Conservation (phyloP, 2,797 vertebrate genomes). For the Chelidonichthys spinosus region DNA sequence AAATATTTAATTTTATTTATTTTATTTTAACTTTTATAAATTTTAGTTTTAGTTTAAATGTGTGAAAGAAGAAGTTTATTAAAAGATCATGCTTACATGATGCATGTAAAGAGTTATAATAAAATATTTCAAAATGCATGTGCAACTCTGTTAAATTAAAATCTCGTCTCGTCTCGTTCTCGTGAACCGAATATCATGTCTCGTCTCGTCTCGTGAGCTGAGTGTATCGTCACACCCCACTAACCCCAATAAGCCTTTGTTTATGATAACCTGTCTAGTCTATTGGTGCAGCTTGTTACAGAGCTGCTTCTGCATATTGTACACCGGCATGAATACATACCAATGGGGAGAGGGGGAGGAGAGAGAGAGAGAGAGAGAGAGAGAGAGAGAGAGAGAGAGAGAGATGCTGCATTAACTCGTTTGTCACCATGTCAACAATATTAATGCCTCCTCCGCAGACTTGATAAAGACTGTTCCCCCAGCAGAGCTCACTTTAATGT, state of each 20-base stretch:
- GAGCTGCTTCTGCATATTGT: slow-evolving; percentile 34
- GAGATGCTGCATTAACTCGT: slow-evolving; percentile 47
- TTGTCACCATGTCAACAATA: slow-evolving; percentile 49
- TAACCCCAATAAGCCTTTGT: slow-evolving; percentile 46
- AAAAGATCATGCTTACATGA: too few relatives aligned
- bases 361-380: not conserved
- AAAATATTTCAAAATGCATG: too few relatives aligned
- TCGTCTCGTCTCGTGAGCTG: too few relatives aligned
- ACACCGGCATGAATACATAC: slow-evolving; percentile 41
- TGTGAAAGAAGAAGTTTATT: too few relatives aligned
- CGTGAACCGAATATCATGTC: too few relatives aligned
- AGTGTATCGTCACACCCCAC: too few relatives aligned
- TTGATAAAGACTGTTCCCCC: slow-evolving; percentile 36
- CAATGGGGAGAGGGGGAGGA: slow-evolving; percentile 8
- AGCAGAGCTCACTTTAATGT: slow-evolving; percentile 36
- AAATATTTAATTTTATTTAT: too few relatives aligned
- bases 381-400: slow-evolving; percentile 14
- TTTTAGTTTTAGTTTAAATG: too few relatives aligned
- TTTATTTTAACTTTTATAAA: too few relatives aligned
- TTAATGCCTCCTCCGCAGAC: slow-evolving; percentile 53
- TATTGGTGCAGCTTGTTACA: slow-evolving; percentile 34
- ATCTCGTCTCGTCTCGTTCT: too few relatives aligned
- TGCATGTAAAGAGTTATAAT: too few relatives aligned
- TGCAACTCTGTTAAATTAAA: too few relatives aligned
- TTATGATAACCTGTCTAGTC: slow-evolving; percentile 43